Conservation (phyloP, 2,797 vertebrate genomes). For the Pantherophis vulpinus region DNA sequence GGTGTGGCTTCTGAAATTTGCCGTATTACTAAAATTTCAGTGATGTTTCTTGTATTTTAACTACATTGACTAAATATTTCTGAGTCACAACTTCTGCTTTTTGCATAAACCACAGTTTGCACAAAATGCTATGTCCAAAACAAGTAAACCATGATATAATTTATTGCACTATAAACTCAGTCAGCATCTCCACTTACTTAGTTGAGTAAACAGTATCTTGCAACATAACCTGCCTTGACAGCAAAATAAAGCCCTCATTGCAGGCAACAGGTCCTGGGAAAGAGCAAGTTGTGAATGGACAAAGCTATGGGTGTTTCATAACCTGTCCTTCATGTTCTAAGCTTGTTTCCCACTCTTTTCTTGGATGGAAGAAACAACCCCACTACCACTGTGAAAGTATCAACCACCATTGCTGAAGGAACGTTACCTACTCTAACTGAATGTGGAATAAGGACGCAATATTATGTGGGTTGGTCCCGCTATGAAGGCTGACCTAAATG, state of each 20-base stretch:
- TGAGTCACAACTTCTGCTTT: neutral
- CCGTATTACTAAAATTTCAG: neutral
- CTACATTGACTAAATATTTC: neutral
- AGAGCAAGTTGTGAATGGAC: neutral
- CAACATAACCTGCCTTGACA: neutral
- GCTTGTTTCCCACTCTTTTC: neutral
- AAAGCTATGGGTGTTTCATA: neutral
- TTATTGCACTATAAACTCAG: neutral
- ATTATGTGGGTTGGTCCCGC: neutral
- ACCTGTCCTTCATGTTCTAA: neutral
- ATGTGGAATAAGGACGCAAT: neutral
- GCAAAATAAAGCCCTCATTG: neutral
- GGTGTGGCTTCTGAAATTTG: neutral
- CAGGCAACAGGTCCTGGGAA: neutral
- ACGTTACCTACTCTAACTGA: neutral
- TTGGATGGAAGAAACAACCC: neutral
- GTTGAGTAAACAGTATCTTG: neutral
- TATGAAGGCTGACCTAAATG: neutral
- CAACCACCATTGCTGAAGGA: neutral
- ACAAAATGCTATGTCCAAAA: neutral
- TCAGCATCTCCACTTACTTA: neutral
- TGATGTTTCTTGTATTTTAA: neutral
- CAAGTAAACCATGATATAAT: neutral
- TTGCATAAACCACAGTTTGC: neutral
- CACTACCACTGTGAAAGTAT: neutral